Evolutionary conservation across 2,888 invertebrate species (phyloP).

Genomic region (Watsonalla cultraria): DNA sequence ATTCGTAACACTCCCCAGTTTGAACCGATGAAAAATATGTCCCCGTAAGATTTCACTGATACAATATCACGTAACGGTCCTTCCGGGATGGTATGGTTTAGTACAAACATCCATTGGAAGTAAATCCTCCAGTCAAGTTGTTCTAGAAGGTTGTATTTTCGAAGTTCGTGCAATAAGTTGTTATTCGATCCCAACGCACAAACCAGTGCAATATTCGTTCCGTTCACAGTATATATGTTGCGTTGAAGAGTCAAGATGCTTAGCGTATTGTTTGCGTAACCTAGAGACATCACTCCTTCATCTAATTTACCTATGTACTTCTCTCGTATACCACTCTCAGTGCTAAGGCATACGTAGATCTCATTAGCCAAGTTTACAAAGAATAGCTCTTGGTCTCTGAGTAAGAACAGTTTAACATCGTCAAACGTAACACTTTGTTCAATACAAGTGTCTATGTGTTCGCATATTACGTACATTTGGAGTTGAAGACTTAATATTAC

Average conservation of each 20-base stretch:
- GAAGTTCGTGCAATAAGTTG: slow-evolving; percentile 35
- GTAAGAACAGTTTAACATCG: slow-evolving; percentile 39
- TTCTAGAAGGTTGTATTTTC: slow-evolving; percentile 48
- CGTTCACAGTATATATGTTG: slow-evolving; percentile 34
- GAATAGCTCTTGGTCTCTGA: slow-evolving; percentile 32
- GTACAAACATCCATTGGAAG: slow-evolving; percentile 47
- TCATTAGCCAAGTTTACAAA: slow-evolving; percentile 41
- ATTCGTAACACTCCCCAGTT: slow-evolving; percentile 53
- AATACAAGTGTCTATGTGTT: slow-evolving; percentile 17
- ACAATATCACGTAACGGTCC: slow-evolving; percentile 46
- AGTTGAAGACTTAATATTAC: slow-evolving; percentile 33
- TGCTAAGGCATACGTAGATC: slow-evolving; percentile 31
- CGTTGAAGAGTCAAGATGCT: slow-evolving; percentile 42
- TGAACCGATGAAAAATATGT: slow-evolving; percentile 55
- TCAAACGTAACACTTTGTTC: slow-evolving; percentile 29
- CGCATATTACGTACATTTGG: slow-evolving; percentile 37
- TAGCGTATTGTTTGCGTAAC: slow-evolving; percentile 28
- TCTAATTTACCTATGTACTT: slow-evolving; percentile 19
- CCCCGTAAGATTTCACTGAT: slow-evolving; percentile 46
- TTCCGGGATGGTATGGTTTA: slow-evolving; percentile 39
- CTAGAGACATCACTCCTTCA: slow-evolving; percentile 42
- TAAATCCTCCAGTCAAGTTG: slow-evolving; percentile 53
- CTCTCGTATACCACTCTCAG: slow-evolving; percentile 15
- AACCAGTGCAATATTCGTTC: slow-evolving; percentile 19
- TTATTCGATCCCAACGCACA: slow-evolving; percentile 25